phyloP scores from a whole-genome alignment of 2,888 invertebrate species.

The Adelphocoris suturalis region DNA sequence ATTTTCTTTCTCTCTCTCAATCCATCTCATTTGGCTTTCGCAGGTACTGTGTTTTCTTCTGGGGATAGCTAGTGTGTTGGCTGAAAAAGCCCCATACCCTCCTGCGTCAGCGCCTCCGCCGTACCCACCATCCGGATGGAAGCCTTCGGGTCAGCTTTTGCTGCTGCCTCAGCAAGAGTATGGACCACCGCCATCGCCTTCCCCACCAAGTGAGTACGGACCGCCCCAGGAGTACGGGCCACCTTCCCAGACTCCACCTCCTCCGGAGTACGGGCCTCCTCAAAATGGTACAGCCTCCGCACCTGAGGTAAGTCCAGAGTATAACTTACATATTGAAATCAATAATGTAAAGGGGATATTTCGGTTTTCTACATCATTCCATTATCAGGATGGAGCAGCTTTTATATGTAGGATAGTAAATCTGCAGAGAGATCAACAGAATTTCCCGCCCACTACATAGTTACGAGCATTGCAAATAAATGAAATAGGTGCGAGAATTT shows the following conservation, averaged over 20 bases:
- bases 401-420: too few relatives aligned
- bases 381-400: too few relatives aligned
- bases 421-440: too few relatives aligned
- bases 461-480: too few relatives aligned
- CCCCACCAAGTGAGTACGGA: constrained; percentile 47
- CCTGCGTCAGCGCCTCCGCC: constrained; percentile 33
- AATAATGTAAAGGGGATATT: too few relatives aligned
- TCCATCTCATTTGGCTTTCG: neutral
- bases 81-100: constrained; percentile 60
- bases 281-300: constrained; percentile 53
- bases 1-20: too few relatives aligned
- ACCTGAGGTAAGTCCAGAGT: constrained; percentile 37
- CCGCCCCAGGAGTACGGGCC: constrained; percentile 56
- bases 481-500: too few relatives aligned
- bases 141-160: constrained; percentile 55
- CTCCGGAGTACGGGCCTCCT: constrained; percentile 67
- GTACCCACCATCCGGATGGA: constrained; percentile 68
- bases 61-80: constrained; percentile 34
- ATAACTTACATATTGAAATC: too few relatives aligned
- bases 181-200: constrained; percentile 54
- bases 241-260: constrained; percentile 46
- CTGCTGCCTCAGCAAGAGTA: constrained; percentile 63
- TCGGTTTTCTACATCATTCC: too few relatives aligned
- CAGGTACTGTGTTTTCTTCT: constrained; percentile 27
- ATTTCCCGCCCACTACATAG: too few relatives aligned